Conservation (phyloP, 2,797 vertebrate genomes). For the Scarus forsteni region DNA sequence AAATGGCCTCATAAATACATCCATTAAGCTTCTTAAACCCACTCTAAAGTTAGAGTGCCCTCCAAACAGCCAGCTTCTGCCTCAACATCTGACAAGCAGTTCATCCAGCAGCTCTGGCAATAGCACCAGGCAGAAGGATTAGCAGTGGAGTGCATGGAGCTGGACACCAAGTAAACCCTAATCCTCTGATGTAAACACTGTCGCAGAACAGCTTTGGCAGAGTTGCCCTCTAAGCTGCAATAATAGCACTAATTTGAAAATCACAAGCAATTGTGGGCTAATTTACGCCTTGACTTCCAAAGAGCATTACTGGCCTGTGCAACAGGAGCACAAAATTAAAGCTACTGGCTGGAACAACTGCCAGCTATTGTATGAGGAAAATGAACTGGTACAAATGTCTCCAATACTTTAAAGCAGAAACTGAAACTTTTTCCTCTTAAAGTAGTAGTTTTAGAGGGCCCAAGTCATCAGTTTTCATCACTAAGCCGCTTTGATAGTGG, state of each 20-base stretch:
- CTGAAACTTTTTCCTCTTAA: no score
- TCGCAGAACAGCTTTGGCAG: constrained; percentile 65
- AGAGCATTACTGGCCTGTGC: constrained; percentile 66
- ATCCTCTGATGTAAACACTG: constrained; percentile 78
- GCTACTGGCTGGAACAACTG: constrained; percentile 28
- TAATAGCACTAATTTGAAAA: constrained; percentile 76
- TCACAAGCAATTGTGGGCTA: constrained; percentile 61
- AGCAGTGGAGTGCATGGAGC: constrained; percentile 59
- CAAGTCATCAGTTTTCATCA: no score
- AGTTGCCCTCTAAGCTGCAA: constrained; percentile 71
- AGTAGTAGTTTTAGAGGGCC: no score
- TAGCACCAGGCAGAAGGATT: constrained; percentile 57
- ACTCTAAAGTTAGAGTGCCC: neutral
- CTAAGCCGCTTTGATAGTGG: no score
- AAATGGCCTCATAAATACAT: neutral
- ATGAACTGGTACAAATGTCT: neutral
- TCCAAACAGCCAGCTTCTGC: constrained; percentile 3
- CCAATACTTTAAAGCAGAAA: neutral
- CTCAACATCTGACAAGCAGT: constrained; percentile 19
- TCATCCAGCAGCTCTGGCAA: constrained; percentile 20
- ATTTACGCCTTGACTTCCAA: constrained; percentile 72
- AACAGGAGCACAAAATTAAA: constrained; percentile 25
- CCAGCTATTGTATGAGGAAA: constrained; percentile 21
- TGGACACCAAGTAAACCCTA: constrained; percentile 68
- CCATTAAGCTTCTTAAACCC: neutral